Percentiles rank a stretch among this genome's conserved stretches.
Evolutionary conservation across 2,888 invertebrate species (phyloP).

Genomic region (Brachyptera risi): DNA sequence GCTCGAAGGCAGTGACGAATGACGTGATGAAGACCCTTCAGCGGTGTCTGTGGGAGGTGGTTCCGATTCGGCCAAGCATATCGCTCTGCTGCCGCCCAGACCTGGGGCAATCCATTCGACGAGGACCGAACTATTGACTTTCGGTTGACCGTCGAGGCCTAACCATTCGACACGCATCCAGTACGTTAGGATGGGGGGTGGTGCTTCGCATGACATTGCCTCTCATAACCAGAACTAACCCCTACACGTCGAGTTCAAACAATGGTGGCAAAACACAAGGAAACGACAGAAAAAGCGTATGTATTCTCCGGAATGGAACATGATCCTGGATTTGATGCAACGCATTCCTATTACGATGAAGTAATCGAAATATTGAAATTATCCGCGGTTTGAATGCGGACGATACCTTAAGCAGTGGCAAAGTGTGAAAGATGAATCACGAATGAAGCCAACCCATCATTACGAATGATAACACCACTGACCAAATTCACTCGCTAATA

Average conservation of each 20-base stretch:
- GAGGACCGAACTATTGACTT: conserved; percentile 31
- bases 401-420: too few species aligned
- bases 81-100: conserved; percentile 25
- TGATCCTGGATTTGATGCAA: too few species aligned
- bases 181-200: conserved; percentile 27
- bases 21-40: not conserved
- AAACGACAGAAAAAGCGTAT: too few species aligned
- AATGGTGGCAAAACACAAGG: too few species aligned
- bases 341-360: too few species aligned
- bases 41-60: not conserved
- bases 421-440: too few species aligned
- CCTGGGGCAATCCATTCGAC: conserved; percentile 25
- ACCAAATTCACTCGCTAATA: too few species aligned
- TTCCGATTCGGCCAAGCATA: conserved; percentile 22
- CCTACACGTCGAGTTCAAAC: not conserved
- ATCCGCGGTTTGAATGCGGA: too few species aligned
- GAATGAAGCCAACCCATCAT: too few species aligned
- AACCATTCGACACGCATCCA: conserved; percentile 34
- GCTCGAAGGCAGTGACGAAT: conserved; percentile 40
- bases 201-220: conserved; percentile 26
- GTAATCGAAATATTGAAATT: too few species aligned
- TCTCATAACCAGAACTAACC: not conserved
- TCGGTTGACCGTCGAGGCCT: conserved; percentile 30
- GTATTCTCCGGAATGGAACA: too few species aligned
- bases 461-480: too few species aligned